A percentile compares a stretch with the other conserved stretches of the same genome.
Conservation (phyloP, 2,888 invertebrate genomes). For the Ichneumoninae sp. region DNA sequence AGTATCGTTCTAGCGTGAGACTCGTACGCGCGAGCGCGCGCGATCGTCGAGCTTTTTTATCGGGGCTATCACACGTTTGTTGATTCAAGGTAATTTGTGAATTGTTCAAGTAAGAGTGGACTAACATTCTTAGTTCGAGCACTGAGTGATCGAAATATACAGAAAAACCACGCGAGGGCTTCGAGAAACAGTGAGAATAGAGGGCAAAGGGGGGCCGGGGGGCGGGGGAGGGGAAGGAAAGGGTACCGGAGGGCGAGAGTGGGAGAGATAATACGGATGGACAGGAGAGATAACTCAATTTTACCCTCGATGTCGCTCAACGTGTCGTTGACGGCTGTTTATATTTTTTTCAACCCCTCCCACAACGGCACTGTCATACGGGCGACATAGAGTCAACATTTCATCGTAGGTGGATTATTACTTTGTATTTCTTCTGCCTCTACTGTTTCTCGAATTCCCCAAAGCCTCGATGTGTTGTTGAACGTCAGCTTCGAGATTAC, state of each 20-base stretch:
- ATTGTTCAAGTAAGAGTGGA: not conserved
- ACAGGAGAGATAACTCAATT: constrained; percentile 42
- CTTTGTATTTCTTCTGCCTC: constrained; percentile 6
- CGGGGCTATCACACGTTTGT: not conserved
- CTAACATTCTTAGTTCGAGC: not conserved
- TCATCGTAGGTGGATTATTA: not conserved
- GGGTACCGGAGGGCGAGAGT: constrained; percentile 32
- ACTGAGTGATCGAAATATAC: not conserved
- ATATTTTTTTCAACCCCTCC: constrained; percentile 34
- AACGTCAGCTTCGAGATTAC: constrained; percentile 46
- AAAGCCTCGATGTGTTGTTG: constrained; percentile 41
- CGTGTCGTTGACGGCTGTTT: constrained; percentile 41
- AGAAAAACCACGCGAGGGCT: not conserved
- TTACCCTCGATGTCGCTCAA: constrained; percentile 37
- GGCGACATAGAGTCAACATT: constrained; percentile 42
- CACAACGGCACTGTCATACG: constrained; percentile 1
- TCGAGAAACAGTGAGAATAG: constrained; percentile 32
- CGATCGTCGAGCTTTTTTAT: not conserved
- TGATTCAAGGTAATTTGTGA: constrained; percentile 1
- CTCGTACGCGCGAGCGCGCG: constrained; percentile 56
- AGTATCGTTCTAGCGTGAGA: constrained; percentile 67
- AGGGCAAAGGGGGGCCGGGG: constrained; percentile 17
- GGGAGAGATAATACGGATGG: constrained; percentile 36
- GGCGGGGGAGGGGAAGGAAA: constrained; percentile 48
- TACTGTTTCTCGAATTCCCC: constrained; percentile 34